Base-by-base conservation (phyloP, 2,113 vertebrate species). In the Sceloporus tristichus region DNA sequence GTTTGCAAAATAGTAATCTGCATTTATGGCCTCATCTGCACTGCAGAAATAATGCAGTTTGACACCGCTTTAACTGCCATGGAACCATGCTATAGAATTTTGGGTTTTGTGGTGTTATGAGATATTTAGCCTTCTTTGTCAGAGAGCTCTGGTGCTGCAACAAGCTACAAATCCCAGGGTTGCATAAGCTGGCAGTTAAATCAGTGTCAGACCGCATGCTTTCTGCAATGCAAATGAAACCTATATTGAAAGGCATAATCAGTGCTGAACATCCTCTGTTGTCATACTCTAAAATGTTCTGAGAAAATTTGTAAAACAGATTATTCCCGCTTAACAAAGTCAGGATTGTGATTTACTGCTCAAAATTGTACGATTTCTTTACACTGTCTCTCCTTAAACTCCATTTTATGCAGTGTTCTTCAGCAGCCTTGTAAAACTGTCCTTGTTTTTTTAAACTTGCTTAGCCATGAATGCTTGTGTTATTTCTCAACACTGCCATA, bases 301-400 rank as follows among this genome's bases (percentile, higher is more conserved):
- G 19, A n/a, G 13, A 29, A 71, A 13, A 34, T 62, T 54, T 81
- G 25, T 42, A 27, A 53, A 66, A 19, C 56, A 77, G 27, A 66
- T 18, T 23, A 53, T 40, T 88, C 25, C 53, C 68, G 79, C 34
- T n/a, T 29, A 42, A 53, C n/a, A 42, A 48, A 77, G 68, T 88
- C 53, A 87, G 38, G 54, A 40, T 66, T 82, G 14, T 76, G 8
- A 14, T 1, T 66, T 75, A 27, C 56, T 23, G 27, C 14, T 70
- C 34, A 70, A 40, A 70, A 53, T 2, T 48, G 6, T 54, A 65
- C 3, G 29, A 14, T 91, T 85, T 53, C 70, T 84, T 90, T 79
- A 74, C 11, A 78, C 84, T 1, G 68, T 77, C 83, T 90, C 8
- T 6, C 9, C 9, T 93, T 5, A 71, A 84, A 78, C 48, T 9